Evolutionary conservation across 1,140 invertebrate species (phyloP).

Genomic region (Mylabris phalerata): DNA sequence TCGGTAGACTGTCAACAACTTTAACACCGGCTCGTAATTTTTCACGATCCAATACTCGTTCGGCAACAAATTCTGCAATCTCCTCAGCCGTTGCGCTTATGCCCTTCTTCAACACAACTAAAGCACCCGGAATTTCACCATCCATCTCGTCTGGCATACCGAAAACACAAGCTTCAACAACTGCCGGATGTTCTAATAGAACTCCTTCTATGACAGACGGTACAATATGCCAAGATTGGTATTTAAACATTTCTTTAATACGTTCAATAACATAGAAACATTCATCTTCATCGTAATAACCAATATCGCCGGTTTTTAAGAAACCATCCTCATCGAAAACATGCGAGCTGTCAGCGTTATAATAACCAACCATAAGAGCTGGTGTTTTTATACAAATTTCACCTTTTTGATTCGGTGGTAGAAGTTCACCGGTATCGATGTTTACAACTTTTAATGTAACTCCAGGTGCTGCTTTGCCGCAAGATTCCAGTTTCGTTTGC

Average conservation of each 20-base stretch:
- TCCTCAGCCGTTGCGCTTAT: background rate
- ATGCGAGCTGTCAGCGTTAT: slow-evolving; percentile 54
- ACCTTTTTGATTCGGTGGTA: too few species aligned
- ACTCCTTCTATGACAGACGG: slow-evolving; percentile 55
- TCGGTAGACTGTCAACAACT: slow-evolving; percentile 3
- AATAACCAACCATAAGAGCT: slow-evolving; percentile 49
- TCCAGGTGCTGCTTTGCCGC: too few species aligned
- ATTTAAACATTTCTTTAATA: slow-evolving; percentile 69
- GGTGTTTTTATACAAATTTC: slow-evolving; percentile 45
- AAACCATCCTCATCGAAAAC: slow-evolving; percentile 54
- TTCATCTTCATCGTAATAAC: slow-evolving; percentile 56
- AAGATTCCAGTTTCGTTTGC: too few species aligned
- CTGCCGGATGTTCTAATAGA: slow-evolving; percentile 51
- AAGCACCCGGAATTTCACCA: slow-evolving; percentile 2
- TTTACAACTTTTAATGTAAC: too few species aligned
- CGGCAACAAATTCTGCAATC: slow-evolving; percentile 4
- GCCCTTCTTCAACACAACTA: slow-evolving; percentile 1
- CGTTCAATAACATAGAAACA: slow-evolving; percentile 60
- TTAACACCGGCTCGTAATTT: slow-evolving; percentile 3
- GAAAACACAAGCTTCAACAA: slow-evolving; percentile 34
- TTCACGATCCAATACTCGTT: slow-evolving; percentile 1
- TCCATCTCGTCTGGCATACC: slow-evolving; percentile 1
- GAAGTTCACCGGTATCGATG: too few species aligned
- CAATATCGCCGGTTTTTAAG: slow-evolving; percentile 62
- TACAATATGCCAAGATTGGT: slow-evolving; percentile 47